phyloP scores from a whole-genome alignment of 2,888 invertebrate species.

The Corythucha ciliata region DNA sequence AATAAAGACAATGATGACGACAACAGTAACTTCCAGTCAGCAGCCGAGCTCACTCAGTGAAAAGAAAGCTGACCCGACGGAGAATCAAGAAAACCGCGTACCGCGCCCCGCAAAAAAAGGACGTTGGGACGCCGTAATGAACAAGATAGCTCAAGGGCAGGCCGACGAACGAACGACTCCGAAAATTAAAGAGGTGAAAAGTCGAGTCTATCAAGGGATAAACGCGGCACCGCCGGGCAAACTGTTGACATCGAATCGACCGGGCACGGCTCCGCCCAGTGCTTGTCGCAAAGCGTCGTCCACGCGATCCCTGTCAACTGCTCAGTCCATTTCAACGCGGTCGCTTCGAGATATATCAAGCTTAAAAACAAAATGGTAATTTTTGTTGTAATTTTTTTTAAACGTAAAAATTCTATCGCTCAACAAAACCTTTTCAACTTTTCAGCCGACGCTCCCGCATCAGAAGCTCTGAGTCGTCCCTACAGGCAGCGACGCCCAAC shows the following conservation, averaged over 20 bases:
- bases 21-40: slow-evolving; percentile 40
- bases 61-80: slow-evolving; percentile 20
- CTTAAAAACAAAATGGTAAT: slow-evolving; percentile 34
- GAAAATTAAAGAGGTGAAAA: slow-evolving; percentile 72
- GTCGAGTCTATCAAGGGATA: slow-evolving; percentile 54
- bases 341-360: slow-evolving; percentile 33
- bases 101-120: slow-evolving; percentile 53
- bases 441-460: slow-evolving; percentile 35
- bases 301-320: slow-evolving; percentile 27
- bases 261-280: slow-evolving; percentile 18
- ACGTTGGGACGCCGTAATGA: slow-evolving; percentile 77
- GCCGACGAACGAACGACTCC: slow-evolving; percentile 60
- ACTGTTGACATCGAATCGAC: slow-evolving; percentile 7
- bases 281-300: slow-evolving; percentile 24
- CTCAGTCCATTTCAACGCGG: slow-evolving; percentile 32
- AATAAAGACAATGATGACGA: slow-evolving; percentile 61
- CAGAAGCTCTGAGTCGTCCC: slow-evolving; percentile 35
- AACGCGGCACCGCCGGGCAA: slow-evolving; percentile 11
- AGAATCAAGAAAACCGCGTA: slow-evolving; percentile 50
- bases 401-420: not conserved
- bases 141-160: slow-evolving; percentile 64
- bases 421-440: slow-evolving; percentile 1
- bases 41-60: slow-evolving; percentile 44
- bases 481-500: slow-evolving; percentile 25
- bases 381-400: not conserved